Conservation (phyloP, 2,888 invertebrate species). For the Conus canariensis region DNA sequence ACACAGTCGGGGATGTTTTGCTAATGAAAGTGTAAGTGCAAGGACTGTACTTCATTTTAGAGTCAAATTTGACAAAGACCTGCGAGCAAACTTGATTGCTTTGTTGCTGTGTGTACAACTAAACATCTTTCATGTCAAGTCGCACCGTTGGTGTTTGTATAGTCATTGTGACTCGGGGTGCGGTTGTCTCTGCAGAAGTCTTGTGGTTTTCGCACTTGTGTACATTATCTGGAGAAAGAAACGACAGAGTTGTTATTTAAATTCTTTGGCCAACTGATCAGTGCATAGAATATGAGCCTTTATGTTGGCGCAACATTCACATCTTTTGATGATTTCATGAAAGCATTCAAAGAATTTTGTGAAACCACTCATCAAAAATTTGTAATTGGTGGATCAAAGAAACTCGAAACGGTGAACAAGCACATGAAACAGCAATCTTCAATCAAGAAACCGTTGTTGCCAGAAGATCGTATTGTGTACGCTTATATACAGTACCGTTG, state of each 20-base stretch:
- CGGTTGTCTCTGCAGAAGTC: slow-evolving; percentile 22
- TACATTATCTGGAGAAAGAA: not conserved
- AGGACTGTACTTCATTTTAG: not conserved
- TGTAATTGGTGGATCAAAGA: slow-evolving; percentile 30
- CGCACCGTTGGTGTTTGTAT: not conserved
- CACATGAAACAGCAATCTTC: not conserved
- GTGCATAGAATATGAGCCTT: slow-evolving; percentile 2
- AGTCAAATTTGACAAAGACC: not conserved
- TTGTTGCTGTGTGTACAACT: not conserved
- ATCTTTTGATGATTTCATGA: slow-evolving; percentile 30
- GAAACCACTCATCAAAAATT: slow-evolving; percentile 34
- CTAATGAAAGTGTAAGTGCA: not conserved
- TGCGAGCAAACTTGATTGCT: not conserved
- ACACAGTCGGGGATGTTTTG: too few relatives aligned
- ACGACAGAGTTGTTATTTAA: not conserved
- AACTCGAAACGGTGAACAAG: slow-evolving; percentile 22
- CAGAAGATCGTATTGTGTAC: slow-evolving; percentile 27
- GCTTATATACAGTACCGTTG: slow-evolving; percentile 36
- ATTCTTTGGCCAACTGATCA: not conserved
- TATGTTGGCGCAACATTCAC: slow-evolving; percentile 30
- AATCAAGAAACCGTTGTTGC: slow-evolving; percentile 15
- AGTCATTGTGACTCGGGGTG: not conserved
- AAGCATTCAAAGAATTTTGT: slow-evolving; percentile 37
- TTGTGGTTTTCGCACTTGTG: not conserved
- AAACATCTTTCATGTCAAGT: not conserved